These are phyloP conservation scores for Diarsia brunnea DNA, from an alignment of 2,888 invertebrate genomes.

Conservation along the genomic window DNA sequence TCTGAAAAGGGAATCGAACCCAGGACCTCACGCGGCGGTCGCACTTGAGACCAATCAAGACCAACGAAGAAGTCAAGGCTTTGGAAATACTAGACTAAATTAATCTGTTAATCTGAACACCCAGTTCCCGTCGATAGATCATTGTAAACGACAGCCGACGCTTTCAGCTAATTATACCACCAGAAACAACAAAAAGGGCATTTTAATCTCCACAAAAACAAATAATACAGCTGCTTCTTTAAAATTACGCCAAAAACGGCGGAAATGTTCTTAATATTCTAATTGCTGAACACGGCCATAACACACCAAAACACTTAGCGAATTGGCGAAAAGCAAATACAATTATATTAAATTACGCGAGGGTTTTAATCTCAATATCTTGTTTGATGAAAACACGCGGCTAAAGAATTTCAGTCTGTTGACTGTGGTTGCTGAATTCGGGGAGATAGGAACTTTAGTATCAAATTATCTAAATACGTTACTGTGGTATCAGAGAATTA, in stretches of 20 bases:
- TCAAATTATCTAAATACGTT: neutral
- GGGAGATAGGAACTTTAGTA: slow-evolving; percentile 15
- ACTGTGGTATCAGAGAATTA: neutral
- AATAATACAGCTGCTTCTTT: slow-evolving; percentile 43
- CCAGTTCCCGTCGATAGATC: slow-evolving; percentile 14
- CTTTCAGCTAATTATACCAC: slow-evolving; percentile 29
- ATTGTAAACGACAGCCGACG: slow-evolving; percentile 19
- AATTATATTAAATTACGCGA: slow-evolving; percentile 69
- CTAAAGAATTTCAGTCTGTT: slow-evolving; percentile 69
- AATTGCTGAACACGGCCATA: slow-evolving; percentile 51
- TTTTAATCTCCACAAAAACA: slow-evolving; percentile 50
- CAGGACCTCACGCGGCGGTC: neutral
- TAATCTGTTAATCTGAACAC: neutral
- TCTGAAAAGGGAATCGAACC: no score
- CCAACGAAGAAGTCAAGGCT: neutral
- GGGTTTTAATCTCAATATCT: slow-evolving; percentile 70
- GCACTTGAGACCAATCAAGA: neutral
- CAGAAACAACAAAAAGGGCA: slow-evolving; percentile 21
- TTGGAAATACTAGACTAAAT: slow-evolving; percentile 1
- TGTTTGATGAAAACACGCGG: slow-evolving; percentile 69
- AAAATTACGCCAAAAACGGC: slow-evolving; percentile 32
- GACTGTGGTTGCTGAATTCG: slow-evolving; percentile 54
- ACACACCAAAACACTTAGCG: slow-evolving; percentile 60
- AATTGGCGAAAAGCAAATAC: slow-evolving; percentile 60
- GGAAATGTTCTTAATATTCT: slow-evolving; percentile 46